Base-by-base conservation (phyloP, 1,140 invertebrate species). In the Drosophila erecta region DNA sequence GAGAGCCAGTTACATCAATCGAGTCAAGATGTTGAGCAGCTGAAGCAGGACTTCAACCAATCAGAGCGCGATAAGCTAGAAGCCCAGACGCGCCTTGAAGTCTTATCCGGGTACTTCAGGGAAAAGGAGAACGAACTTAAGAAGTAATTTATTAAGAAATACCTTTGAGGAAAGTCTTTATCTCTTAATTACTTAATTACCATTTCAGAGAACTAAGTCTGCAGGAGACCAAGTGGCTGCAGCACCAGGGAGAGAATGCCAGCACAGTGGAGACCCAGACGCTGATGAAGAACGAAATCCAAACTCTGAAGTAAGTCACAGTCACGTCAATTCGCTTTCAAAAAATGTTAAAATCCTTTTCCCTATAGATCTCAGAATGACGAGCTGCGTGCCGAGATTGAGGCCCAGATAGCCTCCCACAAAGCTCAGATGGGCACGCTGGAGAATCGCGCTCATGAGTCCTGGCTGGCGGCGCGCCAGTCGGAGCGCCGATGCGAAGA, bases 101-200 rank as follows among this genome's bases (percentile, higher is more conserved):
- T 98, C 6, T 93, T 98, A 35, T 95, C 96, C 0, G 96, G 95
- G 81, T 98, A 97, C 90, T 98, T 98, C 92, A 96, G 97, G 85
- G 96, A 98, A 71, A 96, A 97, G 85, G 97, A 98, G 93, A 94
- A 95, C 17, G 95, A 97, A 92, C 93, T 97, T 24, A 95, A 97
- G 91, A 97, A 96, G 96, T 96, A 93, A 4, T 37, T 61, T 17
- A 30, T 12, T 10, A 0, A 0, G n/a, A 33, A 0, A 93, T 11
- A 91, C 90, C 33, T n/a, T 11, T 10, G 33, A 17, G 17, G 4
- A 7, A 14, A 50, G 49, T 3, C 6, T 37, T 41, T 46, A 6
- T 10, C 53, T 53, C 66, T 15, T 2, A 12, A 40, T 41, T 11
- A 5, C 62, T n/a, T 2, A 12, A 40, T 41, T 11, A 5, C 22